Base-by-base conservation (phyloP, 2,797 vertebrate species). In the Sebastes nivosus region DNA sequence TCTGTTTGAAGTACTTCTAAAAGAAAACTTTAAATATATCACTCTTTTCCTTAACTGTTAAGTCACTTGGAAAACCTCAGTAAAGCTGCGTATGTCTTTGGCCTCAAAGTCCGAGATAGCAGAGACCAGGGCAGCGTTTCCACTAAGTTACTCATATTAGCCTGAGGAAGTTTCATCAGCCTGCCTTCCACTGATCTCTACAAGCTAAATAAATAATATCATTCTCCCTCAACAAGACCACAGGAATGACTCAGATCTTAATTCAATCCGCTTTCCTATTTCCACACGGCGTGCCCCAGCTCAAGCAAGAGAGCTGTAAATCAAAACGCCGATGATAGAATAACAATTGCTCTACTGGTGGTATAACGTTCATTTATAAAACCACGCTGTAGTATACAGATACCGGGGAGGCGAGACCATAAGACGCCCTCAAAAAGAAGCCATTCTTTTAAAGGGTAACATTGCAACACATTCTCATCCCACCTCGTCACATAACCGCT, bases 241-340 rank as follows among this genome's bases (percentile, higher is more conserved):
- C 79, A 89, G 68, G 77, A 80, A 85, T 88, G 80, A 75, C 38
- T 80, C 64, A 16, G 76, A 87, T 81, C 67, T 34, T 88, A 75
- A 82, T 60, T 88, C 61, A 77, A 22, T 66, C 67, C 52, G 50
- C 55, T 67, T 57, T 61, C 34, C 58, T 29, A 29, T 29, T 72
- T 38, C 6, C 8, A 77, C 25, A 55, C 75, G 66, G 64, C 32
- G 32, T 1, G 5, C 55, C 60, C 27, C 63, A 25, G 80, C 34
- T 69, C 14, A 65, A 32, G 68, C 10, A 38, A 16, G 5, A 32
- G 14, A 32, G 64, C 67, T 55, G 32, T 32, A 72, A 77, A 82
- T 78, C 66, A 50, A 32, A 72, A 30, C 2, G 3, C 9, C 64
- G 22, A 69, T 55, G 42, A 64, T 2, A 32, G 50, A 74, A 72